These are phyloP conservation scores for Oscheius onirici DNA, from an alignment of 2,888 invertebrate genomes.

Conservation along the genomic window DNA sequence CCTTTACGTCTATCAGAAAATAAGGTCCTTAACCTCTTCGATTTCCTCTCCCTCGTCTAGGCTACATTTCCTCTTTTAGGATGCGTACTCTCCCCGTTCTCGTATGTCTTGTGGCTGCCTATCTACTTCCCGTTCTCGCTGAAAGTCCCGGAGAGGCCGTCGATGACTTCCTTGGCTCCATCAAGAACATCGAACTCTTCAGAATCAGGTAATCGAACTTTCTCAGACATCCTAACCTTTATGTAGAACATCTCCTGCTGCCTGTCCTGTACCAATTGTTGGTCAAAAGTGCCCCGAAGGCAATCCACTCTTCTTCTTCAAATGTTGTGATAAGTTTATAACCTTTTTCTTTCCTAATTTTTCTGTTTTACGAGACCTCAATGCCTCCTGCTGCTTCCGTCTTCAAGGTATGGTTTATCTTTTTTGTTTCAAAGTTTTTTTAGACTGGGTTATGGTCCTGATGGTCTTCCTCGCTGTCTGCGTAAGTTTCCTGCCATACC, in stretches of 20 bases:
- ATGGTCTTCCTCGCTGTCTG: constrained; percentile 35
- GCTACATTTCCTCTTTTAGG: neutral
- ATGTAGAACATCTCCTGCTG: constrained; percentile 9
- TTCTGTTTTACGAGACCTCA: constrained; percentile 44
- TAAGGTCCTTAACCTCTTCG: too few relatives aligned
- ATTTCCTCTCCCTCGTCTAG: too few relatives aligned
- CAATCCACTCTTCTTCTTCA: constrained; percentile 66
- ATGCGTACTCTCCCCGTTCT: constrained; percentile 13
- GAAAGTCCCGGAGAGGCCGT: constrained; percentile 29
- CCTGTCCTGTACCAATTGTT: constrained; percentile 61
- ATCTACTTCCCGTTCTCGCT: constrained; percentile 19
- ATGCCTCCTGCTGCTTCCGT: constrained; percentile 65
- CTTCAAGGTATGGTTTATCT: constrained; percentile 51
- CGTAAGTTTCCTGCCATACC: too few relatives aligned
- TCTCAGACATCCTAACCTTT: neutral
- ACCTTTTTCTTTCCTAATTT: too few relatives aligned
- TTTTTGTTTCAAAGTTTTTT: constrained; percentile 2
- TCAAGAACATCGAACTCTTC: constrained; percentile 40
- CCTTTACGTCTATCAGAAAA: too few relatives aligned
- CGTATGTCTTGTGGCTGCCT: neutral
- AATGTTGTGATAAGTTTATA: constrained; percentile 55
- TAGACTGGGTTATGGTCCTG: constrained; percentile 42
- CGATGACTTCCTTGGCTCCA: constrained; percentile 26
- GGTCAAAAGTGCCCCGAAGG: constrained; percentile 66
- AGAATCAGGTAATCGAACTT: constrained; percentile 23